These are phyloP conservation scores for Myanophis thanlyinensis DNA, from an alignment of 2,113 vertebrate genomes.

Conservation along the genomic window DNA sequence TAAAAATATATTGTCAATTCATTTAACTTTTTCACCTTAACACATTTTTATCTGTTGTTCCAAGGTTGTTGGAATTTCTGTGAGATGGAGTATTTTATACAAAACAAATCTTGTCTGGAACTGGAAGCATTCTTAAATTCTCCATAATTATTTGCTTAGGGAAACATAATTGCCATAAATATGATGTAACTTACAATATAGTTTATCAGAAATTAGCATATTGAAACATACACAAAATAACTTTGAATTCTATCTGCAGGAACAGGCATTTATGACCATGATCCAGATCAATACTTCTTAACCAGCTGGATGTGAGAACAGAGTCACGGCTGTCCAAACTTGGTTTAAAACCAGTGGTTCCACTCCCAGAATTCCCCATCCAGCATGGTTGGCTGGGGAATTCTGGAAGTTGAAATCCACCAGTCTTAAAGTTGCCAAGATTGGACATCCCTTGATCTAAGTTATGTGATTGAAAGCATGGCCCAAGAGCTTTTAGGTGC, in stretches of 20 bases:
- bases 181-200: neutral
- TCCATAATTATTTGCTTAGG: neutral
- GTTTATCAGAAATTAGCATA: neutral
- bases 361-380: too few relatives aligned
- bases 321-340: neutral
- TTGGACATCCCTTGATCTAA: neutral
- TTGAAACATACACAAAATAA: neutral
- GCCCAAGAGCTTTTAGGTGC: neutral
- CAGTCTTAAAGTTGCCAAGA: too few relatives aligned
- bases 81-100: neutral
- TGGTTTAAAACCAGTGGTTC: too few relatives aligned
- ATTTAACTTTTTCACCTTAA: neutral
- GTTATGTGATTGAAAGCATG: neutral
- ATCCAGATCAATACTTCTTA: neutral
- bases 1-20: neutral
- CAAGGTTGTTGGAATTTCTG: neutral
- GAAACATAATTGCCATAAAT: slow-evolving; percentile 2
- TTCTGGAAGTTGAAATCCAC: too few relatives aligned
- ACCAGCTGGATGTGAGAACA: neutral
- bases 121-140: neutral
- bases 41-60: neutral
- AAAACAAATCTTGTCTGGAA: neutral
- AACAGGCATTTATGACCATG: slow-evolving; percentile 1
- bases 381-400: too few relatives aligned
- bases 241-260: slow-evolving; percentile 1